Evolutionary conservation across 1,140 invertebrate genomes (phyloP).

Genomic region (Gonioctena quinquepunctata): DNA sequence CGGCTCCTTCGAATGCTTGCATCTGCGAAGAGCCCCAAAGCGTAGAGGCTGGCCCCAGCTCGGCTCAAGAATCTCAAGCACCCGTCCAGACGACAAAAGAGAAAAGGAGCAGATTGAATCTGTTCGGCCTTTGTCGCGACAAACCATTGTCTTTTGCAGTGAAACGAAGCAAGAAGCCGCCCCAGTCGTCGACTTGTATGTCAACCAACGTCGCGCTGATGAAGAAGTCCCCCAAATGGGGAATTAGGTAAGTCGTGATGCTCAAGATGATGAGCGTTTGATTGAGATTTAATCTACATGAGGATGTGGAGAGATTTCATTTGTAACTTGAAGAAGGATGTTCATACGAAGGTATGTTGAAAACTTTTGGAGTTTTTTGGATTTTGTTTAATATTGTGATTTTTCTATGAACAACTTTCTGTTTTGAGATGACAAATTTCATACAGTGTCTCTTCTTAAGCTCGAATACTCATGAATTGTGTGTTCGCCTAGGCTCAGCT

Average conservation of each 20-base stretch:
- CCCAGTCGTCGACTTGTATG: constrained; percentile 2
- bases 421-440: no score
- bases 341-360: no score
- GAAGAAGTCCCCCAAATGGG: constrained; percentile 66
- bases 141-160: constrained; percentile 42
- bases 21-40: constrained; percentile 34
- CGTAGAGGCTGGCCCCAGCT: constrained; percentile 39
- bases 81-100: constrained; percentile 26
- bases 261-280: no score
- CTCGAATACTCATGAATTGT: no score
- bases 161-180: constrained; percentile 40
- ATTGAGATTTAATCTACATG: no score
- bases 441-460: no score
- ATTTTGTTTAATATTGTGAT: no score
- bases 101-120: constrained; percentile 45
- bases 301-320: no score
- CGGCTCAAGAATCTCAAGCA: constrained; percentile 26
- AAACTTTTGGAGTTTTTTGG: no score
- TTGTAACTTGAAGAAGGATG: no score
- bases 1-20: constrained; percentile 18
- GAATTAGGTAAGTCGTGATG: constrained; percentile 65
- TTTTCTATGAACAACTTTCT: no score
- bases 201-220: constrained; percentile 10
- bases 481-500: background rate
- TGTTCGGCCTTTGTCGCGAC: constrained; percentile 39